A percentile compares a stretch with the other conserved stretches of the same genome.
Evolutionary conservation across 2,888 invertebrate species (phyloP).

Genomic region (Spodoptera picta): DNA sequence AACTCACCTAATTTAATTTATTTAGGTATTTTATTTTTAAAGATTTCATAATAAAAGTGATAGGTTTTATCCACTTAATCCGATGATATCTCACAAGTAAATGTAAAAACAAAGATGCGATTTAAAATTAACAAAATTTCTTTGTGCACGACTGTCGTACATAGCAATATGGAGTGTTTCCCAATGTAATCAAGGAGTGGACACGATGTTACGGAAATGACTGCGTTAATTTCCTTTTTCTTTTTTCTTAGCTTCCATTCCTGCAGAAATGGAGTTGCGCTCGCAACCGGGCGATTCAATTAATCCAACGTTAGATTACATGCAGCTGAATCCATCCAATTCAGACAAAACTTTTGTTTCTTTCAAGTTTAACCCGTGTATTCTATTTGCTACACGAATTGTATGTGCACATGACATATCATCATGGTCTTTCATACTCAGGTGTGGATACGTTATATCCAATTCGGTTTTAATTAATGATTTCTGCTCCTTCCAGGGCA

Average conservation of each 20-base stretch:
- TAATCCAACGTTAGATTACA: conserved; percentile 72
- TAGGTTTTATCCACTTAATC: conserved; percentile 3
- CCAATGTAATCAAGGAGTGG: conserved; percentile 24
- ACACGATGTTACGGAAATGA: conserved; percentile 56
- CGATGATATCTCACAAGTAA: background rate
- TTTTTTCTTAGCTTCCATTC: conserved; percentile 58
- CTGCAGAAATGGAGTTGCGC: conserved; percentile 62
- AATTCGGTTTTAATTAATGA: conserved; percentile 32
- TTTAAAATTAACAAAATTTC: background rate
- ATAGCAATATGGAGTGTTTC: conserved; percentile 6
- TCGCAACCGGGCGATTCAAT: conserved; percentile 72
- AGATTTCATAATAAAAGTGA: conserved; percentile 2
- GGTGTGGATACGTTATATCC: conserved; percentile 25
- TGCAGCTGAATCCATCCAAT: conserved; percentile 57
- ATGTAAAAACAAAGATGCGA: background rate
- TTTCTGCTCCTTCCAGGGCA: conserved; percentile 28
- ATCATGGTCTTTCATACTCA: conserved; percentile 53
- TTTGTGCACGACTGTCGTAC: background rate
- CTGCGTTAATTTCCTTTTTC: conserved; percentile 52
- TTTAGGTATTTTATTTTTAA: background rate
- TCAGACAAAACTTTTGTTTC: conserved; percentile 62
- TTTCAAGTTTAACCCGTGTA: conserved; percentile 56
- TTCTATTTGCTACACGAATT: conserved; percentile 67
- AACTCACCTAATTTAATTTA: conserved; percentile 9
- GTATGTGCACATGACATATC: conserved; percentile 43